phyloP scores from a whole-genome alignment of 1,140 invertebrate genomes.

The Nasonia longicornis region DNA sequence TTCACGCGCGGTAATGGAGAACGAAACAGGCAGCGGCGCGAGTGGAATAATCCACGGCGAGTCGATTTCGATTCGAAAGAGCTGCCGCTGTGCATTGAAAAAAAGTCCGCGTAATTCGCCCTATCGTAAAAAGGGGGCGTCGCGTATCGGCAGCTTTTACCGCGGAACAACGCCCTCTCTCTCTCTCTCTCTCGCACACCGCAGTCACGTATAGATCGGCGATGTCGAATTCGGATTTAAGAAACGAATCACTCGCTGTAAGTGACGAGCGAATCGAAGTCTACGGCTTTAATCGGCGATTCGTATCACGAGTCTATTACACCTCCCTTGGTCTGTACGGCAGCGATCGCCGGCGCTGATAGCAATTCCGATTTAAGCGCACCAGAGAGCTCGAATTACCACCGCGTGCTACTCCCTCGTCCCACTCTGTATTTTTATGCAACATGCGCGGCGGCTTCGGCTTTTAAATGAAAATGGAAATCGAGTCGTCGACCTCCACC shows the following conservation, averaged over 20 bases:
- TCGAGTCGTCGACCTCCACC: not conserved
- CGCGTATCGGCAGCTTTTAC: not conserved
- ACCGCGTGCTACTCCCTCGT: not conserved
- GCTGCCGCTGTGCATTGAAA: no score
- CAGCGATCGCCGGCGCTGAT: constrained; percentile 35
- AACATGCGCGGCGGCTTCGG: not conserved
- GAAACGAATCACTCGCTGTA: constrained; percentile 32
- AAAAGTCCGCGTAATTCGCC: no score
- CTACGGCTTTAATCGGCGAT: constrained; percentile 51
- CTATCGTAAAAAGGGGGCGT: not conserved
- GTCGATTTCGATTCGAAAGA: no score
- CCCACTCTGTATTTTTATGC: constrained; percentile 36
- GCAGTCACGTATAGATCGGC: constrained; percentile 12
- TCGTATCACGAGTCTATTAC: constrained; percentile 52
- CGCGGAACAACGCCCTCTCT: not conserved
- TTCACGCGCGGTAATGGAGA: no score
- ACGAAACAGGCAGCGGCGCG: no score
- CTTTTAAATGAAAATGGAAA: constrained; percentile 41
- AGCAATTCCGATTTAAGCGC: constrained; percentile 44
- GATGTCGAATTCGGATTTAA: constrained; percentile 27
- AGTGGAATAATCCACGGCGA: no score
- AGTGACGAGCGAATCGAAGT: constrained; percentile 40
- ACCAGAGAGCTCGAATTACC: constrained; percentile 38
- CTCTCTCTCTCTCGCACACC: not conserved
- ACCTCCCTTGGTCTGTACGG: not conserved